Evolutionary conservation across 1,140 invertebrate species (phyloP), one percentile per base, ranked within the genome.

Genomic region (Battus philenor): DNA sequence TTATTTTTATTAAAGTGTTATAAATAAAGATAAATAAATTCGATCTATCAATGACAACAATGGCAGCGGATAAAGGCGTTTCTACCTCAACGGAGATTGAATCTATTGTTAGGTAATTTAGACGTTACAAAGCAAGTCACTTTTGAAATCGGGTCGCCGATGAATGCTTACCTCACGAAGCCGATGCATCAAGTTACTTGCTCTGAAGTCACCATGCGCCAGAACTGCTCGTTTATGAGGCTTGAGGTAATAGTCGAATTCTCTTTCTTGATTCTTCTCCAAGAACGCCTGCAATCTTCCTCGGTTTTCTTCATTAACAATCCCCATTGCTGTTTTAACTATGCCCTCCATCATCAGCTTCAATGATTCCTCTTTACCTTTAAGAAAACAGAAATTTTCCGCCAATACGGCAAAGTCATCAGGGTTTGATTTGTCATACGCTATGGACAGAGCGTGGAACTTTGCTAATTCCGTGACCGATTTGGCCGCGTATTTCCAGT

Each of bases 151-250:
- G n/a, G n/a, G n/a, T n/a, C n/a, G n/a, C n/a, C n/a, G n/a, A n/a
- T n/a, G n/a, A n/a, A n/a, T n/a, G n/a, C 54, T 63, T 22, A 73
- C 72, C 36, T 63, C 34, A 0, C 44, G 26, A 1, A 48, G 11
- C 24, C 54, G 64, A 30, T 67, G 56, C 54, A 76, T 48, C 30
- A 73, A 34, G 32, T 76, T 76, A 20, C 53, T 71, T 0, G 61
- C 54, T 4, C 71, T 55, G 45, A 50, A 78, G 38, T 75, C 71
- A 0, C 67, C 68, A 15, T 76, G 73, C 4, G 24, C 32, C 0
- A 79, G 39, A 0, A 67, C 46, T 0, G 50, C 34, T 4, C 47
- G 20, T 1, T 30, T 33, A 1, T 54, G 20, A 0, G 64, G 54
- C 12, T 38, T 47, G 11, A 47, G 53, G 13, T 58, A 48, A 9